Evolutionary conservation across 2,888 invertebrate species (phyloP).

Genomic region (Pseudococcus viburni): DNA sequence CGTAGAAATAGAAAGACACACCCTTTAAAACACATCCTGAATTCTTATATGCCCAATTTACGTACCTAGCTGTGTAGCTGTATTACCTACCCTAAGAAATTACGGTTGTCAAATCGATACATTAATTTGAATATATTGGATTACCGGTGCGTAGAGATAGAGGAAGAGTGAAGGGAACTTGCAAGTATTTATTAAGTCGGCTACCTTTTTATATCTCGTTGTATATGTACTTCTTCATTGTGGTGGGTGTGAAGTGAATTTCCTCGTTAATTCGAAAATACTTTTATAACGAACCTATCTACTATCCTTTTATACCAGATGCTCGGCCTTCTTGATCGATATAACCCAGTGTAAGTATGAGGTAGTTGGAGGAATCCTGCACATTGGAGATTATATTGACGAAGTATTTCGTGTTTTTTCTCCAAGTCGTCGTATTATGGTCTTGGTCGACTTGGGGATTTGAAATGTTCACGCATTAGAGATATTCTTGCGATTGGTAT

Average conservation of each 20-base stretch:
- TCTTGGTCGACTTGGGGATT: not conserved
- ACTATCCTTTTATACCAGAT: not conserved
- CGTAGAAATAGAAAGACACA: too few relatives aligned
- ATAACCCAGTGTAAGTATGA: not conserved
- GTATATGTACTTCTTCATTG: not conserved
- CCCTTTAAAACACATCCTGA: constrained; percentile 27
- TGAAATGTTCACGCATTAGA: constrained; percentile 6
- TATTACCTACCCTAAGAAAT: constrained; percentile 5
- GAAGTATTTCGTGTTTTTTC: constrained; percentile 3
- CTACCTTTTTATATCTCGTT: not conserved
- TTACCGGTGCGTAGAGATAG: not conserved
- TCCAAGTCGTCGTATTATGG: not conserved
- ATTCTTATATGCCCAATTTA: not conserved
- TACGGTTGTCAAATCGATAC: constrained; percentile 31
- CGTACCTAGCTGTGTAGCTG: too few relatives aligned
- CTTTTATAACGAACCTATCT: constrained; percentile 2
- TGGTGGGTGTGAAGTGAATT: constrained; percentile 50
- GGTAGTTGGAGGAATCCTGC: not conserved
- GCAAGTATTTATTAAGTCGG: constrained; percentile 4
- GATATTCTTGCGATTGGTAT: constrained; percentile 11
- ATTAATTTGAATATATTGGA: constrained; percentile 48
- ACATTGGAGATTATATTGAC: constrained; percentile 22
- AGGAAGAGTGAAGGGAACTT: not conserved
- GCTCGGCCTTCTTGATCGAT: not conserved
- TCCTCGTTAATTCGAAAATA: constrained; percentile 34